These are phyloP conservation scores for Puffinus mauretanicus DNA, from an alignment of 2,113 vertebrate genomes.

Conservation along the genomic window DNA sequence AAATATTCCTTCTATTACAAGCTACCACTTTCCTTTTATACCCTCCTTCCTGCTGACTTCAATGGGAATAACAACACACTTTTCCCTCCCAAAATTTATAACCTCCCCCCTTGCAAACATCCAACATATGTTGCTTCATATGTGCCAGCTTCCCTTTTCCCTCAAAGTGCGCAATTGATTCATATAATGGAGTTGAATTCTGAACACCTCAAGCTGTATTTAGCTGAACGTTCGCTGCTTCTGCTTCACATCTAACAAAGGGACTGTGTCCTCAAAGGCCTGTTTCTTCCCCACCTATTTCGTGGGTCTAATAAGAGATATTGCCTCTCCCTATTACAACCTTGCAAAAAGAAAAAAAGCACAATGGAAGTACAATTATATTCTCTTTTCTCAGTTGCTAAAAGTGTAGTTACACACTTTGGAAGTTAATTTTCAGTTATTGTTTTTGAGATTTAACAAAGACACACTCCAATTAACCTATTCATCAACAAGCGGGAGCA, in stretches of 20 bases:
- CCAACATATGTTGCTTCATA: neutral
- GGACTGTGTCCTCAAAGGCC: neutral
- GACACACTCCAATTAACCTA: neutral
- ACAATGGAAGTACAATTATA: neutral
- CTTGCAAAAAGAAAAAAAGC: neutral
- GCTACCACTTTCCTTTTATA: neutral
- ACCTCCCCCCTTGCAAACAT: neutral
- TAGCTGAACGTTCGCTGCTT: neutral
- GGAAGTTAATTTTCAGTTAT: neutral
- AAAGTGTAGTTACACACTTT: neutral
- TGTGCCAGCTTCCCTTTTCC: neutral
- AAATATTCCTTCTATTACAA: neutral
- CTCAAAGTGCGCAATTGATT: accelerated
- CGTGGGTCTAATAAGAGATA: neutral
- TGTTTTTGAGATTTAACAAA: neutral
- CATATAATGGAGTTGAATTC: accelerated
- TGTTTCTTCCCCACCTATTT: neutral
- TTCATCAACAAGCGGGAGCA: neutral
- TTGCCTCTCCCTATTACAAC: neutral
- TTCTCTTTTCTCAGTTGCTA: neutral
- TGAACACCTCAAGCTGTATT: neutral
- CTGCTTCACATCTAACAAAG: neutral
- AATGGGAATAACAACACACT: neutral
- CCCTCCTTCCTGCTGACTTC: neutral
- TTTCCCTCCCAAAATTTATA: neutral